Evolutionary conservation across 2,888 invertebrate genomes (phyloP), one percentile per base, ranked within the genome.

Genomic region (Hypercompe scribonia): DNA sequence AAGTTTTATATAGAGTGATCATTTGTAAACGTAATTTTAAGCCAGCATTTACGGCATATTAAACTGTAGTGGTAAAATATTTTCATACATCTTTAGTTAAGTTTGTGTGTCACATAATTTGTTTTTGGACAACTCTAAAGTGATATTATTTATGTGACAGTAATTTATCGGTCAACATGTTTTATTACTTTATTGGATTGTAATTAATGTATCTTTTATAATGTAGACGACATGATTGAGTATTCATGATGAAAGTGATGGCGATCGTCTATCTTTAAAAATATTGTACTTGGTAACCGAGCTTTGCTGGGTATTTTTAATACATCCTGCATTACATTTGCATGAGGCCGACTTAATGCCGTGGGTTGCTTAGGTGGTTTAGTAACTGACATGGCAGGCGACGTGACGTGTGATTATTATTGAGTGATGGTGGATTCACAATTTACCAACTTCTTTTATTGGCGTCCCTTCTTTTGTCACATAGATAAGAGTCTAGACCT

Each of bases 1-100:
- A 70, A 24, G 75, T 70, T 33, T 73, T 65, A 68, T 73, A 33
- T 81, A 1, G 31, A 63, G 34, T 75, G 15, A 13, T 5, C 10
- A 15, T 68, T 31, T 46, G 33, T 46, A 13, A 33, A 66, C 24
- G 13, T 24, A 33, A 66, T 70, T n/a, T 61, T 61, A 18, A 31
- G 24, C 42, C 34, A 63, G 58, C 65, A 64, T 67, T 39, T 39
- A 67, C 18, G 58, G 58, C 58, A 46, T 36, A 33, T n/a, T n/a
- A 31, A 46, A 11, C 36, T 36, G 4, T 50, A 28, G 31, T 28
- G 21, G 28, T 68, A 36, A 68, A 58, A 39, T 39, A 18, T 58
- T 8, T 68, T 36, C 24, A 65, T 65, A 36, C 36, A 13, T 65
- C n/a, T 61, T 31, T 61, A 31, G 61, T 61, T 61, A 31, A 31